Base-by-base conservation (phyloP, 2,113 vertebrate species). In the Pygoscelis adeliae region DNA sequence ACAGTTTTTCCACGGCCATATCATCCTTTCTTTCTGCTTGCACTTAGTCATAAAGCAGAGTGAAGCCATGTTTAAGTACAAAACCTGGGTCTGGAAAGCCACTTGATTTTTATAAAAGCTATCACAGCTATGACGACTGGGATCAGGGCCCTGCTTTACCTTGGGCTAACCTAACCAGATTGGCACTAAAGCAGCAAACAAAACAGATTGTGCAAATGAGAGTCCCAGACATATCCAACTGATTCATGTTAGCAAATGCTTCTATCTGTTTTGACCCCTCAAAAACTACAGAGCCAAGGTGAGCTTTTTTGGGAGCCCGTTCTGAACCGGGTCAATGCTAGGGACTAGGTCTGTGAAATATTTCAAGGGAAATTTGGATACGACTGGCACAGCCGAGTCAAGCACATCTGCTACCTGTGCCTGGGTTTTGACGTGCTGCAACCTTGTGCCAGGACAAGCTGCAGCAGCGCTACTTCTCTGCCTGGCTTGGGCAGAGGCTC, bases 41-140 rank as follows among this genome's bases (percentile, higher is more conserved):
- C 72, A 77, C 65, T 93, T 83, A 95, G 27, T 10, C 8, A 58
- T 73, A 82, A 94, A 88, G 80, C 49, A 88, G 89, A 96, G 81
- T 23, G 49, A 95, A 96, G 49, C 61, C 58, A 72, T 30, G 34
- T 72, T 96, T 85, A 76, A 88, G 80, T 86, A 86, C 83, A 88
- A 97, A 93, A 66, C 26, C 46, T 40, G 61, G 32, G 36, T 61
- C 47, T 72, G 76, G 86, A 80, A 97, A 97, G 67, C 7, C 58
- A 78, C 42, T 66, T 63, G 13, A 9, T 59, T 91, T 93, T 94
- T 59, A 88, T 85, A 76, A 87, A 95, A 91, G 34, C 22, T 26
- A 65, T 23, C 52, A 73, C 55, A 82, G 36, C 26, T 34, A 13
- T 34, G 14, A 59, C 7, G 25, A 49, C 59, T 77, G 81, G 81